Conservation (phyloP, 2,888 invertebrate species). For the Iphiclides podalirius region DNA sequence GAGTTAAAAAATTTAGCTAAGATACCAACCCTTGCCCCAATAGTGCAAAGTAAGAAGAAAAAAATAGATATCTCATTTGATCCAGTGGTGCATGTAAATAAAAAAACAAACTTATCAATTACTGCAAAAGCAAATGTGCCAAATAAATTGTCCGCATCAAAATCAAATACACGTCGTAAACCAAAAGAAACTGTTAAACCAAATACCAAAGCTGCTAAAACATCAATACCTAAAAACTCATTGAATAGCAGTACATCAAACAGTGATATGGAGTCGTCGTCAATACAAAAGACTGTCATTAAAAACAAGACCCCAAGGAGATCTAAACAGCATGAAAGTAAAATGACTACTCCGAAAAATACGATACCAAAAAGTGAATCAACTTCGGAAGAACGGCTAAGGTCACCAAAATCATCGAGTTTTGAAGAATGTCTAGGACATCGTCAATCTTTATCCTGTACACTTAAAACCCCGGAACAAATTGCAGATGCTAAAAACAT, state of each 20-base stretch:
- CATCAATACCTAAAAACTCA: neutral
- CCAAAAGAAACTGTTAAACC: neutral
- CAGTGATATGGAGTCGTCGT: neutral
- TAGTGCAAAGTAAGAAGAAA: conserved; percentile 25
- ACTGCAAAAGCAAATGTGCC: neutral
- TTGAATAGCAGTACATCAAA: conserved; percentile 1
- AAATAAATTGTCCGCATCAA: neutral
- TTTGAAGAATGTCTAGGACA: neutral
- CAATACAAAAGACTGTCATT: neutral
- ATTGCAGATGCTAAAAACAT: conserved; percentile 48
- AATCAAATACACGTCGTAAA: neutral
- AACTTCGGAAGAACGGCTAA: conserved; percentile 54
- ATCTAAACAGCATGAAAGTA: conserved; percentile 23
- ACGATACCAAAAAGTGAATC: conserved; percentile 60
- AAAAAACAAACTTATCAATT: neutral
- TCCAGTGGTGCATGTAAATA: neutral
- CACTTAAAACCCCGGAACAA: conserved; percentile 49
- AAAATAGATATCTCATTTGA: conserved; percentile 9
- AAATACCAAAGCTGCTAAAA: neutral
- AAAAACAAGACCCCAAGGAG: conserved; percentile 32
- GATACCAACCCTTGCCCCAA: conserved; percentile 38
- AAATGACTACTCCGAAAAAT: conserved; percentile 42
- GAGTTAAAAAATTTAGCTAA: conserved; percentile 41
- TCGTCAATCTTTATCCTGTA: conserved; percentile 21
- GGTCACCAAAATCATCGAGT: conserved; percentile 48